Evolutionary conservation across 2,797 vertebrate species (phyloP).

Genomic region (Danionella dracula): DNA sequence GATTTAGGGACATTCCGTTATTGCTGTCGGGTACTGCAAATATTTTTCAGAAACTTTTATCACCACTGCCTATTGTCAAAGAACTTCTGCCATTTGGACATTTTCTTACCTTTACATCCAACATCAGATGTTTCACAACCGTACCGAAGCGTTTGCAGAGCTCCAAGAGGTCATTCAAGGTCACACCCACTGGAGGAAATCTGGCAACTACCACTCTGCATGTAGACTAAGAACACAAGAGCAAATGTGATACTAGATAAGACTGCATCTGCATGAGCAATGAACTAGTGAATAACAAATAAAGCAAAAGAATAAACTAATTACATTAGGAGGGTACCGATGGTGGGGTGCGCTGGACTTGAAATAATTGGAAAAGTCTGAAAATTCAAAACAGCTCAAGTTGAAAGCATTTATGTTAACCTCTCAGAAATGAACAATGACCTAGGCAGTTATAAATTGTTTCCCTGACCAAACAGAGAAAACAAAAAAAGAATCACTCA

Average conservation of each 20-base stretch:
- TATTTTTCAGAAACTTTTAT: no score
- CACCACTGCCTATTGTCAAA: no score
- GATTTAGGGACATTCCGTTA: no score
- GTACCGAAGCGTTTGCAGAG: constrained; percentile 48
- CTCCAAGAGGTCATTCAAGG: constrained; percentile 41
- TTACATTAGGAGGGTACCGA: constrained; percentile 26
- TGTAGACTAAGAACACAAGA: constrained; percentile 25
- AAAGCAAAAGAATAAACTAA: neutral
- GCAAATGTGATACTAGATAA: neutral
- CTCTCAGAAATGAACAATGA: no score
- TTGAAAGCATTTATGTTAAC: no score
- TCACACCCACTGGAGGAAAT: constrained; percentile 40
- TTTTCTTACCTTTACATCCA: constrained; percentile 46
- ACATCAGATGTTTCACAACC: constrained; percentile 51
- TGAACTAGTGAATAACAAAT: neutral
- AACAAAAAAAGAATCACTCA: no score
- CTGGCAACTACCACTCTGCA: constrained; percentile 52
- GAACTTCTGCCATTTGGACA: no score
- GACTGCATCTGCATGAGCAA: neutral
- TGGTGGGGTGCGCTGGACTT: constrained; percentile 20
- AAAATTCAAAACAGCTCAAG: no score
- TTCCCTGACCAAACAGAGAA: no score
- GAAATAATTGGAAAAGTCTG: neutral
- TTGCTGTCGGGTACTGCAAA: no score
- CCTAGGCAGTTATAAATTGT: no score